phyloP scores from a whole-genome alignment of 2,113 vertebrate genomes.

The Eupsittula cactorum region DNA sequence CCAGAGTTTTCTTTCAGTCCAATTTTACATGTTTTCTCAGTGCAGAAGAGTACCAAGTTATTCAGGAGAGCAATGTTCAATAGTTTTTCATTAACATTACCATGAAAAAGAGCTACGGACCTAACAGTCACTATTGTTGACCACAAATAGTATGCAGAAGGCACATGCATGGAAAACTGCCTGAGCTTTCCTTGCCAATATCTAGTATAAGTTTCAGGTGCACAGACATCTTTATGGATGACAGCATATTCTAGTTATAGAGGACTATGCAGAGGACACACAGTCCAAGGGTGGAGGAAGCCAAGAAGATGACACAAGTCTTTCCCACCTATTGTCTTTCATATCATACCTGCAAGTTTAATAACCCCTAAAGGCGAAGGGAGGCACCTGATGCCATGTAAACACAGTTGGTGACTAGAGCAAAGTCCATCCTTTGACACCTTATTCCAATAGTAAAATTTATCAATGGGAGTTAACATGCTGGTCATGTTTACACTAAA shows the following conservation, averaged over 20 bases:
- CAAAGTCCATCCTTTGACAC: background rate
- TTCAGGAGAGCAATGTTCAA: background rate
- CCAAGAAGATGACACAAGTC: background rate
- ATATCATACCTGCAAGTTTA: background rate
- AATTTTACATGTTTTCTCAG: background rate
- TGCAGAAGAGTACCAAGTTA: background rate
- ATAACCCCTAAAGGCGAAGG: background rate
- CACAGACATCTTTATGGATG: background rate
- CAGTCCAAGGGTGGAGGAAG: background rate
- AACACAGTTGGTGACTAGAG: background rate
- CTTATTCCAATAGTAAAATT: background rate
- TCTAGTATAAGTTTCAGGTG: background rate
- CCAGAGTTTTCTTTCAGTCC: background rate
- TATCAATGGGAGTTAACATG: background rate
- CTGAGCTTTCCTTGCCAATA: background rate
- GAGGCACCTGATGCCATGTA: background rate
- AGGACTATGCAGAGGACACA: background rate
- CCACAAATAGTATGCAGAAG: background rate
- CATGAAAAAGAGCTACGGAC: background rate
- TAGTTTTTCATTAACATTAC: background rate
- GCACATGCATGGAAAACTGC: background rate
- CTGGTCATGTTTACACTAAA: background rate
- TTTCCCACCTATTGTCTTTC: background rate
- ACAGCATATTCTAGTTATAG: accelerated
- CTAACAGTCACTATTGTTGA: accelerated